These are phyloP conservation scores for Pithys albifrons DNA, from an alignment of 2,113 vertebrate genomes.

Conservation along the genomic window DNA sequence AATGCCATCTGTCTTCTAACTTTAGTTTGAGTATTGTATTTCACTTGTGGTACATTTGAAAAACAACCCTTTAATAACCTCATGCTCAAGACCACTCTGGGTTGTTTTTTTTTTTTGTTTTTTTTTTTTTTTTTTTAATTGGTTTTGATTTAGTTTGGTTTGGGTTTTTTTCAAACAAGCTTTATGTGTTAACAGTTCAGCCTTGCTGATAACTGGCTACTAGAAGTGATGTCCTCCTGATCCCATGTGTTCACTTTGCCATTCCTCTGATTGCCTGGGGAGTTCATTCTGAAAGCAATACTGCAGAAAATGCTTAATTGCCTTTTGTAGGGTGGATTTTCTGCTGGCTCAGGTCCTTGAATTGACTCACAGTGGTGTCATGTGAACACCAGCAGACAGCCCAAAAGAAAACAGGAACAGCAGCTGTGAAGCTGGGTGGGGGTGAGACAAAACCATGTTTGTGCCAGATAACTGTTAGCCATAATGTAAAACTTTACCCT, in stretches of 20 bases:
- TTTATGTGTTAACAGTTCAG: not conserved
- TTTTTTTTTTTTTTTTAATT: no score
- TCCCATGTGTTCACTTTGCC: not conserved
- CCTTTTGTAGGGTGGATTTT: not conserved
- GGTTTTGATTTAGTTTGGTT: no score
- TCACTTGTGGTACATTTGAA: not conserved
- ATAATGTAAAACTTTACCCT: not conserved
- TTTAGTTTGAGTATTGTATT: not conserved
- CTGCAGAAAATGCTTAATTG: not conserved
- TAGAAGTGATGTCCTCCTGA: not conserved
- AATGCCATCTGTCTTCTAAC: not conserved
- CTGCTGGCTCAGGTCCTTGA: not conserved
- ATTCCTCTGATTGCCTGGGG: not conserved
- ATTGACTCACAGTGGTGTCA: not conserved
- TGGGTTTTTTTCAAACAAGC: not conserved
- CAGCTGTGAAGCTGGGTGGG: not conserved
- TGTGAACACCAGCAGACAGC: not conserved
- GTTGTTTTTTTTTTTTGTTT: no score
- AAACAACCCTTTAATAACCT: not conserved
- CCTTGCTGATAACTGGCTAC: not conserved
- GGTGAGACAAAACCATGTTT: not conserved
- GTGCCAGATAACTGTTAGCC: not conserved
- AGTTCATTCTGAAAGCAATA: not conserved
- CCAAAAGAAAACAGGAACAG: not conserved
- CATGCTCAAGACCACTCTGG: not conserved